Evolutionary conservation across 2,113 vertebrate genomes (phyloP).

Genomic region (Alaudala cheleensis): DNA sequence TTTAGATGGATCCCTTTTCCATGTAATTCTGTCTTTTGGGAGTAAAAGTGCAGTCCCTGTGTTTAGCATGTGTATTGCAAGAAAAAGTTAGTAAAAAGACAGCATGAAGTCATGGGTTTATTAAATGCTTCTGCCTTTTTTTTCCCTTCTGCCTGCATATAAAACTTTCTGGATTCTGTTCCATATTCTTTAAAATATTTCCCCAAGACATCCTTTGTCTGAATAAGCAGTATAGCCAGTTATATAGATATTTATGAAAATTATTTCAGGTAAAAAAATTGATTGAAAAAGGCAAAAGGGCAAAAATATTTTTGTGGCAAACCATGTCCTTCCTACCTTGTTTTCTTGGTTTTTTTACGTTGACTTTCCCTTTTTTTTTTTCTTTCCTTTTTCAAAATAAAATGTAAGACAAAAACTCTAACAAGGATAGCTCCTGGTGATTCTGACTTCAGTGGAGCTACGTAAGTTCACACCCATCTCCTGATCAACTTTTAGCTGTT

Average conservation of each 20-base stretch:
- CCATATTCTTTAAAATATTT: not conserved
- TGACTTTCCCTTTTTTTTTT: not conserved
- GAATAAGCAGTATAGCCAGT: not conserved
- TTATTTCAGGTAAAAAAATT: not conserved
- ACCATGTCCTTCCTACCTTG: accelerated
- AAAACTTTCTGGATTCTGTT: not conserved
- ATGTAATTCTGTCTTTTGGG: not conserved
- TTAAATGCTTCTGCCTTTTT: not conserved
- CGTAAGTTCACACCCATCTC: not conserved
- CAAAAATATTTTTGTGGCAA: not conserved
- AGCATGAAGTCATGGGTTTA: not conserved
- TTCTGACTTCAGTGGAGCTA: not conserved
- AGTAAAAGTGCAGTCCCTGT: not conserved
- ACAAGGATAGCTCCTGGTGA: not conserved
- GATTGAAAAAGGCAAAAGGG: not conserved
- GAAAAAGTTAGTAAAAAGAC: not conserved
- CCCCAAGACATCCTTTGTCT: not conserved
- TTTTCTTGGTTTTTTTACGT: not conserved
- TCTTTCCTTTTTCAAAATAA: not conserved
- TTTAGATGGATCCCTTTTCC: not conserved
- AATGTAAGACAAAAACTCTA: not conserved
- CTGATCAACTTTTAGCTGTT: not conserved
- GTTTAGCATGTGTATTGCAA: not conserved
- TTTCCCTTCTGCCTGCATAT: not conserved
- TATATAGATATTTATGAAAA: not conserved